A percentile compares a stretch with the other conserved stretches of the same genome.
phyloP scores from a whole-genome alignment of 2,888 invertebrate genomes.

The Belgica antarctica region DNA sequence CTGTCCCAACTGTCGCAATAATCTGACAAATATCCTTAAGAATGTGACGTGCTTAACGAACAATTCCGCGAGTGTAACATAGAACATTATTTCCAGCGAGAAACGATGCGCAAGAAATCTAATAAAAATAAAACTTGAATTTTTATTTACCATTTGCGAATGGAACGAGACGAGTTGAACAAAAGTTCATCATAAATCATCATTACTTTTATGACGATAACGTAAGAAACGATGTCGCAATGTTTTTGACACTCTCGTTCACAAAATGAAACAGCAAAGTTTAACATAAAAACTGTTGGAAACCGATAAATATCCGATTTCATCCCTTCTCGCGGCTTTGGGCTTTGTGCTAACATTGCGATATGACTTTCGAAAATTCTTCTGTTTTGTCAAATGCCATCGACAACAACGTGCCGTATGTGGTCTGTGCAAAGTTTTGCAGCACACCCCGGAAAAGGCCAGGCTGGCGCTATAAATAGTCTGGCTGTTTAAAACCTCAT shows the following conservation, averaged over 20 bases:
- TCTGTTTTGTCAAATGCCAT: not conserved
- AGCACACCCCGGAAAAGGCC: not conserved
- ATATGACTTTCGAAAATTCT: not conserved
- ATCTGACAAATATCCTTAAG: too few species aligned
- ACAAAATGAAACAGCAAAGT: conserved; percentile 4
- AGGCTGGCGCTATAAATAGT: conserved; percentile 16
- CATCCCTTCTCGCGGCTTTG: conserved; percentile 24
- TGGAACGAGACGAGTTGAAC: not conserved
- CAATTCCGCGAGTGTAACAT: too few species aligned
- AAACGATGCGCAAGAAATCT: conserved; percentile 12
- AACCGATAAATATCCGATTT: conserved; percentile 31
- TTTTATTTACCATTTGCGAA: conserved; percentile 19
- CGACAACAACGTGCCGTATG: not conserved
- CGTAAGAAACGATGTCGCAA: conserved; percentile 27
- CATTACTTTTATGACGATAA: conserved; percentile 38
- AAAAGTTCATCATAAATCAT: conserved; percentile 32
- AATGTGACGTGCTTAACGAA: too few species aligned
- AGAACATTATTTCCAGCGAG: too few species aligned
- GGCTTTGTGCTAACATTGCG: not conserved
- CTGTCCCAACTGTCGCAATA: too few species aligned
- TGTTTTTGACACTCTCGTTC: conserved; percentile 10
- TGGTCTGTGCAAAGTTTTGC: not conserved
- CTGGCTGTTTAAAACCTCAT: conserved; percentile 6
- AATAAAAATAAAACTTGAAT: conserved; percentile 39
- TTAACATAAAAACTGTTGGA: conserved; percentile 6